These are phyloP conservation scores for Drosophila subpulchrella DNA, from an alignment of 1,140 invertebrate genomes.

Conservation along the genomic window DNA sequence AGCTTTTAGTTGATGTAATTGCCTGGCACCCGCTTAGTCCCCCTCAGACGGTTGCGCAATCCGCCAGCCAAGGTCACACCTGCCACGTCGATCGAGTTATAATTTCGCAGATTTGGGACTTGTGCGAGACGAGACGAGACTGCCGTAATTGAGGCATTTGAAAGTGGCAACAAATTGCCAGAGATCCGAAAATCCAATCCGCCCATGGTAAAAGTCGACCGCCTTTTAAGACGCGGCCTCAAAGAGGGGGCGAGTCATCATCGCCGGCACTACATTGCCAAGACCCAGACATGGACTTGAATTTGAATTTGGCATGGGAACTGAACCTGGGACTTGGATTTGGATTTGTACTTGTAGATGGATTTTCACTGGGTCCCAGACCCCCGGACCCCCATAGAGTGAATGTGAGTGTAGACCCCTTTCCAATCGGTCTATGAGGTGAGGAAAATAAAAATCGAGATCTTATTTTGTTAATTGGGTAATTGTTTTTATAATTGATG, in stretches of 20 bases:
- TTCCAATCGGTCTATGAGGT: slow-evolving; percentile 5
- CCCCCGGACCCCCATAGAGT: slow-evolving; percentile 12
- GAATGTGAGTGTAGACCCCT: slow-evolving; percentile 19
- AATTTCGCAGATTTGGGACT: slow-evolving; percentile 56
- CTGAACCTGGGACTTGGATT: neutral
- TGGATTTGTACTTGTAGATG: neutral
- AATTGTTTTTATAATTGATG: too few species aligned
- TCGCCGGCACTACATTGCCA: neutral
- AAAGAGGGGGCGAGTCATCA: slow-evolving; percentile 36
- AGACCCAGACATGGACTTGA: neutral
- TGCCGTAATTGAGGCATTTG: slow-evolving; percentile 52
- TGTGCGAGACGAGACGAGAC: slow-evolving; percentile 30
- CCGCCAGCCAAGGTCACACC: slow-evolving; percentile 42
- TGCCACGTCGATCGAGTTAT: slow-evolving; percentile 47
- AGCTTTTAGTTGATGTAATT: slow-evolving; percentile 52
- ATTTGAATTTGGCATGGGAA: slow-evolving; percentile 1
- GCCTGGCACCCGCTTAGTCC: slow-evolving; percentile 73
- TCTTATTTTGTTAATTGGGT: neutral
- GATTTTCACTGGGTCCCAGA: slow-evolving; percentile 10
- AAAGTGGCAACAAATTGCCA: slow-evolving; percentile 48
- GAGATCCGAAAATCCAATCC: slow-evolving; percentile 9
- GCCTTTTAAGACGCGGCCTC: neutral
- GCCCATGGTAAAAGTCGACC: slow-evolving; percentile 44
- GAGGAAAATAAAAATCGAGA: neutral
- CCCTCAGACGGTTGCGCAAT: slow-evolving; percentile 34